Base-by-base conservation (phyloP, 2,797 vertebrate genomes). In the Mallotus villosus region DNA sequence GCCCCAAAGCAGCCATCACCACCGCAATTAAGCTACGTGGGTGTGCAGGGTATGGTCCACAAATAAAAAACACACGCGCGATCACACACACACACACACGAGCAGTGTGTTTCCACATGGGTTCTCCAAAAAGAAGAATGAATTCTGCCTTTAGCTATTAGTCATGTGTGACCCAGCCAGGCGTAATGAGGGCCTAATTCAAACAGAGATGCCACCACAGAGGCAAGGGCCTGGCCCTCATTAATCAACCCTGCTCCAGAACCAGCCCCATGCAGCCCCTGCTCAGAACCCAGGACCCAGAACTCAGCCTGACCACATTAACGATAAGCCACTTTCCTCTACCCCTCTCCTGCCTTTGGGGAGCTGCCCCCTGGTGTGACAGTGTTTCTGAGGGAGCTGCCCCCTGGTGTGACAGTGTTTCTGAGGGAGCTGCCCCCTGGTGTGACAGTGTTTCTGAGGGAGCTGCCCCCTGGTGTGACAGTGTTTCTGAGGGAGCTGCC, bases 101-200 rank as follows among this genome's bases (percentile, higher is more conserved):
- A 4, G n/a, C 58, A 60, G 58, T 5, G 58, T 4, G 51, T 53
- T 8, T 17, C 24, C 46, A 2, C 17, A 29, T 16, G 53, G 65
- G 22, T 57, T 21, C 46, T 19, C 22, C 21, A 19, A 67, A 25
- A 17, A 19, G 41, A 51, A 53, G 14, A 67, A 67, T 25, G 49
- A 55, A 64, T 14, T 21, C 37, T 12, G 22, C 24, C 12, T 29
- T 59, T 17, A 78, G 83, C 81, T 71, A 85, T 88, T 85, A 81
- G 78, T 89, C 87, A 84, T 83, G 79, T 82, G 81, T 85, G 85
- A 87, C 83, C 85, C 86, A 86, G 85, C 74, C 80, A 79, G 84
- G 60, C 78, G 62, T 87, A 86, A 90, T 89, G 86, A 83, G 82
- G 81, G 82, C 74, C 86, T 86, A 81, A 90, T 89, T 89, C 87